Evolutionary conservation across 1,140 invertebrate genomes (phyloP), one percentile per base, ranked within the genome.

Genomic region (Cepaea nemoralis): DNA sequence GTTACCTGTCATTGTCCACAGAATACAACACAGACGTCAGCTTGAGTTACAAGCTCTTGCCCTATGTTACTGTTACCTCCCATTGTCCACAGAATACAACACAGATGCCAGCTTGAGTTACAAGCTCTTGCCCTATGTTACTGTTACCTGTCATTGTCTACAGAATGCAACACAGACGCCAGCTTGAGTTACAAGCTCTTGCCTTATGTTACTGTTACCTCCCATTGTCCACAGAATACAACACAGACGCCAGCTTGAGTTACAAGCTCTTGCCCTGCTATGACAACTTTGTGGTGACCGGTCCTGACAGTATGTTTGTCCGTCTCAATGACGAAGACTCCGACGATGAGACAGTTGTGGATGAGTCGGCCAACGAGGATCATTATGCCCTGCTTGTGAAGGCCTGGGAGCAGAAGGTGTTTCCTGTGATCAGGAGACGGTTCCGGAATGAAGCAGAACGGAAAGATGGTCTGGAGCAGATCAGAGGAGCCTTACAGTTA

Each of bases 391-490:
- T 92, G 24, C 86, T 92, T 0, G 90, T 92, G 0, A 92, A 90
- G 83, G 90, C 91, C 0, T 92, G 91, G 91, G 91, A 92, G 83
- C 90, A 90, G 80, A 90, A 91, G 82, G 91, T 92, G 16, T 92
- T 92, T 81, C 92, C 91, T 67, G 86, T 91, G 40, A 92, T 92
- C 59, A 73, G 91, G n/a, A 67, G 92, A 39, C 73, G 91, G 40
- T 92, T 92, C 84, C 85, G 92, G 33, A 92, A 92, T 83, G 92
- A 92, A 73, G 89, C 90, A 10, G 91, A 92, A 83, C 86, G 92
- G 42, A 91, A 91, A 81, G 92, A 92, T 84, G 92, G 92, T 0
- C 84, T 92, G 59, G 92, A 92, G 55, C 92, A 92, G 85, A 92
- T 92, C 45, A 86, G 89, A 81, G 91, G 91, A 74, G 92, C 92